A percentile compares a stretch with the other conserved stretches of the same genome.
phyloP scores from a whole-genome alignment of 2,113 vertebrate species.

The Sinocyclocheilus rhinocerous region DNA sequence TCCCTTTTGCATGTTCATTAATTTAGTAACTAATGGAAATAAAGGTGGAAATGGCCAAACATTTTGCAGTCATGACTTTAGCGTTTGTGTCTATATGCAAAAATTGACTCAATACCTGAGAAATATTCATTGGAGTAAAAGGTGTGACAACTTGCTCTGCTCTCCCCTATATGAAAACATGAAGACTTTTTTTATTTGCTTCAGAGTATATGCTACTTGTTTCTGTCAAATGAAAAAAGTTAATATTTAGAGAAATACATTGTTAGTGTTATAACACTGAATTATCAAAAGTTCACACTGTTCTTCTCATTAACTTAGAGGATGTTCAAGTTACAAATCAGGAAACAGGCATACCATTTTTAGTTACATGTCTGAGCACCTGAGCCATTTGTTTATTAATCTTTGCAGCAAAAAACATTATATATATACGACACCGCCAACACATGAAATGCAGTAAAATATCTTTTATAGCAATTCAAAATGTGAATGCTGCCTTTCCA shows the following conservation, averaged over 20 bases:
- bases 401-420: slow-evolving; percentile 7
- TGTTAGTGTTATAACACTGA: slow-evolving; percentile 28
- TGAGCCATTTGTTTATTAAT: slow-evolving; percentile 38
- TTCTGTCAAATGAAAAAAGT: slow-evolving; percentile 12
- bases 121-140: not conserved
- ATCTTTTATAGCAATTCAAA: slow-evolving; percentile 16
- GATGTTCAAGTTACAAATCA: slow-evolving; percentile 10
- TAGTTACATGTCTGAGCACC: slow-evolving; percentile 16
- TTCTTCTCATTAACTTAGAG: not conserved
- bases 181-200: slow-evolving; percentile 10
- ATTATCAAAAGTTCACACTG: not conserved
- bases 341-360: not conserved
- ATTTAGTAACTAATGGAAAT: not conserved
- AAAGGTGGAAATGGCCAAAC: not conserved
- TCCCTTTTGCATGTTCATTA: not conserved
- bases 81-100: not conserved
- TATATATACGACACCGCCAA: not conserved
- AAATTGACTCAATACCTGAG: not conserved
- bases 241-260: slow-evolving; percentile 31
- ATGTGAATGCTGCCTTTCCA: not conserved
- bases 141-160: not conserved
- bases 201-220: not conserved
- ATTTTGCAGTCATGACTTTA: not conserved
- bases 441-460: not conserved
- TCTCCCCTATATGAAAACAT: not conserved